phyloP scores from a whole-genome alignment of 2,888 invertebrate genomes.

The Dusona sp. region DNA sequence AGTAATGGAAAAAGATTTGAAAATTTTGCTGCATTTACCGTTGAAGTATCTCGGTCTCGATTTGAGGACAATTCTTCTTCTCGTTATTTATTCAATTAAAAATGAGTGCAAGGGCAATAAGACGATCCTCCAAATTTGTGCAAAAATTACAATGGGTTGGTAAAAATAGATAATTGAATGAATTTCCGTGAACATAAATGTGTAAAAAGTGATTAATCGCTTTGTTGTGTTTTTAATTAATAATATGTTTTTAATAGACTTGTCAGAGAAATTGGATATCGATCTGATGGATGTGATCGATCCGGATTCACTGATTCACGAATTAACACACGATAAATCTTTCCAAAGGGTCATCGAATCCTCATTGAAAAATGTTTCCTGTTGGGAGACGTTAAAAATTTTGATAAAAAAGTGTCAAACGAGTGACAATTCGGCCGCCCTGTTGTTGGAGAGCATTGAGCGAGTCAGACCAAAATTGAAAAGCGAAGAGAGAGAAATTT shows the following conservation, averaged over 20 bases:
- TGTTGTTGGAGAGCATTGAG: slow-evolving; percentile 77
- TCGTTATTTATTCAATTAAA: slow-evolving; percentile 74
- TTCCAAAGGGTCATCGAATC: slow-evolving; percentile 73
- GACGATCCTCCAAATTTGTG: slow-evolving; percentile 67
- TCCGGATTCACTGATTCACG: slow-evolving; percentile 69
- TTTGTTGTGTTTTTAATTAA: background rate
- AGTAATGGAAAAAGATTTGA: slow-evolving; percentile 50
- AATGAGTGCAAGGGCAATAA: slow-evolving; percentile 70
- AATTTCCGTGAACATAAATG: background rate
- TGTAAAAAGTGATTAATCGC: background rate
- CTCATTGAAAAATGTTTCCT: slow-evolving; percentile 72
- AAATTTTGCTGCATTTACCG: slow-evolving; percentile 74
- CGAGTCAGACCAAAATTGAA: slow-evolving; percentile 73
- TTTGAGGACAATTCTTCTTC: slow-evolving; percentile 73
- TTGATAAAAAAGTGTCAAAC: slow-evolving; percentile 65
- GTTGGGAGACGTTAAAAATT: slow-evolving; percentile 69
- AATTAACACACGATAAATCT: slow-evolving; percentile 68
- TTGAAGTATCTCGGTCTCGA: slow-evolving; percentile 70
- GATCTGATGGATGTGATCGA: slow-evolving; percentile 75
- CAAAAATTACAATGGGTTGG: slow-evolving; percentile 76
- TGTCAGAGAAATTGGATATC: slow-evolving; percentile 73
- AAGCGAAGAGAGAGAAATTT: slow-evolving; percentile 70
- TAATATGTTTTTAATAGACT: slow-evolving; percentile 65
- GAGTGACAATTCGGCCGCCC: slow-evolving; percentile 60
- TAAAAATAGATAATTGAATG: background rate